Percentiles rank a stretch among this genome's conserved stretches.
Conservation (phyloP, 2,113 vertebrate genomes). For the Myiozetetes cayanensis region DNA sequence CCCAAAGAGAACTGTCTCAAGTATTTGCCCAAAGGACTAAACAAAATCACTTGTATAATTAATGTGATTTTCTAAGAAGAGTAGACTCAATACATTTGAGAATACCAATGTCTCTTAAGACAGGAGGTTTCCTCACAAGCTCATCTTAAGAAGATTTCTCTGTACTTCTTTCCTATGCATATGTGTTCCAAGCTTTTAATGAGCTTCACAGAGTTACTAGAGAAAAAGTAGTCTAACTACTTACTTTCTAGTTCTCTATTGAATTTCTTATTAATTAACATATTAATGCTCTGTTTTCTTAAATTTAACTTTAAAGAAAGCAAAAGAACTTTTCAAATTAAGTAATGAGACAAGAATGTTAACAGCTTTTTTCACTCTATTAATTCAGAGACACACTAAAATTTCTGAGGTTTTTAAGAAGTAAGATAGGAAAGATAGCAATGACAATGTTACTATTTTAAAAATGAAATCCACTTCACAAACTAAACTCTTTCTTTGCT, state of each 20-base stretch:
- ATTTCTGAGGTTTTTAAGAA: conserved; percentile 49
- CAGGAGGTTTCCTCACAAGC: conserved; percentile 34
- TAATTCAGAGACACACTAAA: conserved; percentile 62
- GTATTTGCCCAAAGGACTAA: conserved; percentile 36
- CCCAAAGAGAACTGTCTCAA: conserved; percentile 27
- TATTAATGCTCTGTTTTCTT: conserved; percentile 75
- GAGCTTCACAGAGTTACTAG: conserved; percentile 67
- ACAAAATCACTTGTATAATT: conserved; percentile 59
- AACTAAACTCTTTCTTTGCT: neutral
- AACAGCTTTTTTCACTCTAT: conserved; percentile 66
- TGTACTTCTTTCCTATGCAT: conserved; percentile 17
- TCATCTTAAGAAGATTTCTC: conserved; percentile 45
- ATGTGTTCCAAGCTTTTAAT: conserved; percentile 69
- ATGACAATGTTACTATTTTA: conserved; percentile 65
- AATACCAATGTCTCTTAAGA: conserved; percentile 50
- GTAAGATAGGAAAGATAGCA: conserved; percentile 61
- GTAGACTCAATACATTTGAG: conserved; percentile 29
- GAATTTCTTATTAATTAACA: conserved; percentile 78
- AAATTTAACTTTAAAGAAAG: conserved; percentile 74
- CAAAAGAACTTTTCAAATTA: conserved; percentile 74
- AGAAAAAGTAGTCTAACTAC: conserved; percentile 64
- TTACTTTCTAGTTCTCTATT: conserved; percentile 66
- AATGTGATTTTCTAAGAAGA: conserved; percentile 47
- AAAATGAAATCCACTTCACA: conserved; percentile 54
- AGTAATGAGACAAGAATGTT: conserved; percentile 70